Percentiles rank a stretch among this genome's conserved stretches.
phyloP scores from a whole-genome alignment of 1,140 invertebrate species.

The Temnothorax curvispinosus region DNA sequence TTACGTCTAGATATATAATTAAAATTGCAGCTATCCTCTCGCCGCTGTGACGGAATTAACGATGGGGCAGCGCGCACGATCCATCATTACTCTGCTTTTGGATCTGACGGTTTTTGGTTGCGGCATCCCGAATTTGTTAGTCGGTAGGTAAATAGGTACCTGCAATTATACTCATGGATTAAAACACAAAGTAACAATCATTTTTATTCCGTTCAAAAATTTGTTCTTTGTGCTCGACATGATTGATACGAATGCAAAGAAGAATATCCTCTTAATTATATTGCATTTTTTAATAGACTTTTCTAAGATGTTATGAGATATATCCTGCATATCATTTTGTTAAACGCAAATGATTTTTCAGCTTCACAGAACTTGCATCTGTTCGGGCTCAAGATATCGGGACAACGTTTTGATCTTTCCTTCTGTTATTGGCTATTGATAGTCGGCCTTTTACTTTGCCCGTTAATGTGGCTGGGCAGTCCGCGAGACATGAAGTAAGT shows the following conservation, averaged over 20 bases:
- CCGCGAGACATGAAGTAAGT: constrained; percentile 93
- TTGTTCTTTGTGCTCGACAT: neutral
- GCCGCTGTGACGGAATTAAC: constrained; percentile 91
- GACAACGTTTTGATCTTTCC: constrained; percentile 88
- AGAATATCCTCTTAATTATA: neutral
- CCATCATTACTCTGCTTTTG: constrained; percentile 89
- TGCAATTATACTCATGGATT: neutral
- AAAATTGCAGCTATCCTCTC: constrained; percentile 88
- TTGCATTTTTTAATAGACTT: neutral
- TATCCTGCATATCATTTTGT: neutral
- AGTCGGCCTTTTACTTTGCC: constrained; percentile 89
- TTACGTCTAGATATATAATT: neutral
- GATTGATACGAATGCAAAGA: neutral
- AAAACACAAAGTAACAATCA: neutral
- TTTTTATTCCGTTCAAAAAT: neutral
- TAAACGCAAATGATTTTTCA: constrained; percentile 79
- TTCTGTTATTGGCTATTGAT: constrained; percentile 92
- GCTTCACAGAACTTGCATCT: constrained; percentile 92
- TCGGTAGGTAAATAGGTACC: constrained; percentile 86
- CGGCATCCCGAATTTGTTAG: constrained; percentile 91
- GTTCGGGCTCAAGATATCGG: constrained; percentile 89
- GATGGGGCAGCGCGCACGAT: constrained; percentile 87
- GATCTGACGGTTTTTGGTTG: constrained; percentile 91
- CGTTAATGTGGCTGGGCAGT: constrained; percentile 93
- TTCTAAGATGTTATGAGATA: neutral